Evolutionary conservation across 1,140 invertebrate genomes (phyloP).

Genomic region (Scaptomyza graminum): DNA sequence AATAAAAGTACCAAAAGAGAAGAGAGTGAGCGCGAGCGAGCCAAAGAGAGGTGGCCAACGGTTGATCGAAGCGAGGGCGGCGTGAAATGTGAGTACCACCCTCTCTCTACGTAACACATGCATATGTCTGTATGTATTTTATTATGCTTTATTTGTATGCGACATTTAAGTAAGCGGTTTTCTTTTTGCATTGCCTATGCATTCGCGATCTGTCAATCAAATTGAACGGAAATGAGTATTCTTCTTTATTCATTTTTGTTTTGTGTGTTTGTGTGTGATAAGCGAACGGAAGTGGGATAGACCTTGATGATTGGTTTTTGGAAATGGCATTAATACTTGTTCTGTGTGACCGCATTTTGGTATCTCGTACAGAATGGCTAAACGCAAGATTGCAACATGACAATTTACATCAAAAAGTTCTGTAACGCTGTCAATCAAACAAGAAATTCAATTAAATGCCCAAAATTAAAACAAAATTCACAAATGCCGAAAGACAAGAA

Average conservation of each 20-base stretch:
- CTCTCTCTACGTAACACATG: slow-evolving; percentile 13
- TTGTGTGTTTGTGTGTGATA: slow-evolving; percentile 28
- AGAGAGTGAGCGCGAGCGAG: neutral
- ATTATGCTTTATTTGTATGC: slow-evolving; percentile 27
- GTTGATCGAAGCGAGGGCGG: slow-evolving; percentile 34
- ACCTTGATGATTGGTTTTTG: slow-evolving; percentile 10
- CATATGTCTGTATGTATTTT: slow-evolving; percentile 15
- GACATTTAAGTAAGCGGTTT: slow-evolving; percentile 21
- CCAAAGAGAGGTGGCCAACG: slow-evolving; percentile 41
- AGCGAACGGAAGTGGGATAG: slow-evolving; percentile 26
- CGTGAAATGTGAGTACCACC: slow-evolving; percentile 48
- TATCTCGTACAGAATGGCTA: neutral
- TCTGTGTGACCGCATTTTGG: slow-evolving; percentile 12
- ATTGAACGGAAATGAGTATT: slow-evolving; percentile 28
- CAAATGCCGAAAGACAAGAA: slow-evolving; percentile 11
- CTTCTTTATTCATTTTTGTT: slow-evolving; percentile 2
- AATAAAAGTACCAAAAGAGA: slow-evolving; percentile 9
- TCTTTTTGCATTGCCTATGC: slow-evolving; percentile 39
- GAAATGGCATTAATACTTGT: neutral
- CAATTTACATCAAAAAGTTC: slow-evolving; percentile 23
- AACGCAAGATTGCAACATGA: slow-evolving; percentile 26
- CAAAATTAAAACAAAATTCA: slow-evolving; percentile 15
- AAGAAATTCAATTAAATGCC: slow-evolving; percentile 34
- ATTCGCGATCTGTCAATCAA: slow-evolving; percentile 25
- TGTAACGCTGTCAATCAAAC: slow-evolving; percentile 23